phyloP scores from a whole-genome alignment of 37 sponge, comb jelly and placozoan species.

The Lycopodina hypogea region DNA sequence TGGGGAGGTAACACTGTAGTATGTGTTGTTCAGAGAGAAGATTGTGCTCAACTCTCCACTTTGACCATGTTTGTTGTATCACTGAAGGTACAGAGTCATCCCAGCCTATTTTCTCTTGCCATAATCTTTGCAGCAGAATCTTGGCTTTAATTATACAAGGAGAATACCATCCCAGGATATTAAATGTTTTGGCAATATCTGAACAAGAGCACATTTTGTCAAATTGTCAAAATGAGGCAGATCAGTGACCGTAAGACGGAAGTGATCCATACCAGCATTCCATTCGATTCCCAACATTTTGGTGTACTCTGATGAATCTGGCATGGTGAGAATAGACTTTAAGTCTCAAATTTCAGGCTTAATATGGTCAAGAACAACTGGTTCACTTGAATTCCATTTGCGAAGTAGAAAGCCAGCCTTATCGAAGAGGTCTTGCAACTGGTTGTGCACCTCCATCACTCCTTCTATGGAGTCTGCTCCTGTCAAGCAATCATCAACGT shows the following conservation, averaged over 20 bases:
- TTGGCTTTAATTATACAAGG: constrained; percentile 29
- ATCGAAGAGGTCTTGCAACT: constrained; percentile 2
- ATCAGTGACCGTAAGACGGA: constrained; percentile 9
- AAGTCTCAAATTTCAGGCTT: constrained; percentile 5
- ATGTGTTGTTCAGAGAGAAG: constrained; percentile 6
- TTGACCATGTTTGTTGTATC: neutral
- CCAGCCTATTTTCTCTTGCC: neutral
- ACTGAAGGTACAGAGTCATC: neutral
- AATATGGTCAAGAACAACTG: constrained; percentile 12
- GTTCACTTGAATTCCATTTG: constrained; percentile 46
- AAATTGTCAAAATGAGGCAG: constrained; percentile 2
- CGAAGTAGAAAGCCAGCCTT: constrained; percentile 30
- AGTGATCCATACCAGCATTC: constrained; percentile 26
- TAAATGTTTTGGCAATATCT: constrained; percentile 36
- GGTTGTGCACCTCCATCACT: constrained; percentile 15
- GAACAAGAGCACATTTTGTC: constrained; percentile 39
- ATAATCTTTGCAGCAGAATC: neutral
- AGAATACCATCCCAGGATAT: constrained; percentile 41
- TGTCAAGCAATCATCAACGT: constrained; percentile 35
- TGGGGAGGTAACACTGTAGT: no score
- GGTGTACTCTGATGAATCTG: constrained; percentile 19
- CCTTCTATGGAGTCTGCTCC: constrained; percentile 30
- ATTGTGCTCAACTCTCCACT: constrained; percentile 2
- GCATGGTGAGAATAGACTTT: neutral
- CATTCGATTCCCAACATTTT: constrained; percentile 43